phyloP scores from a whole-genome alignment of 2,797 vertebrate genomes.

The Phataginus tetradactyla region DNA sequence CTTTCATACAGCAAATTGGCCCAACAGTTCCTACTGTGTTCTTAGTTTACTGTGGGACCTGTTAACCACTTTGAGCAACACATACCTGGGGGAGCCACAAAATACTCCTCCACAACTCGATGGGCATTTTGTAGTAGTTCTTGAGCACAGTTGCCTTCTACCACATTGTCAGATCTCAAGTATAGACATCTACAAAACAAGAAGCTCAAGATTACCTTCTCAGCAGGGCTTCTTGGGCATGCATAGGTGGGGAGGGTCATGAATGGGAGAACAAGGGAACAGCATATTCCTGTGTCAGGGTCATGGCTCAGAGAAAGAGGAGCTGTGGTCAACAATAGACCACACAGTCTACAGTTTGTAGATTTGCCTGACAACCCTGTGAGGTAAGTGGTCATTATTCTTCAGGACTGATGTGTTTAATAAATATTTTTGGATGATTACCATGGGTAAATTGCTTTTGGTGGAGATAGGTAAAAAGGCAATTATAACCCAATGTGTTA shows the following conservation, averaged over 20 bases:
- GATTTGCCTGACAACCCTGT: not conserved
- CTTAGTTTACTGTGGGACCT: not conserved
- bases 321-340: not conserved
- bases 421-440: conserved; percentile 36
- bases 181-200: conserved; percentile 89
- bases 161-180: conserved; percentile 90
- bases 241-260: not conserved
- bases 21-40: not conserved
- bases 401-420: not conserved
- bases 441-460: not conserved
- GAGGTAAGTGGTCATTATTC: conserved; percentile 42
- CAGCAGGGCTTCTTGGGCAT: not conserved
- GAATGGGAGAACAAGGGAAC: not conserved
- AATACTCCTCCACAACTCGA: conserved; percentile 94
- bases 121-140: conserved; percentile 91
- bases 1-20: not conserved
- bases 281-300: not conserved
- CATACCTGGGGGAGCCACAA: conserved; percentile 96
- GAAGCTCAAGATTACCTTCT: conserved; percentile 36
- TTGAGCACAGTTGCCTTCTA: conserved; percentile 90
- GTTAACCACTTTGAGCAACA: not conserved
- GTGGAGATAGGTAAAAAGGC: not conserved
- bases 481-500: conserved; percentile 5
- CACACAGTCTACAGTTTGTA: not conserved
- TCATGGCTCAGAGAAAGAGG: not conserved